Conservation (phyloP, 2,113 vertebrate genomes). For the Xenus cinereus region DNA sequence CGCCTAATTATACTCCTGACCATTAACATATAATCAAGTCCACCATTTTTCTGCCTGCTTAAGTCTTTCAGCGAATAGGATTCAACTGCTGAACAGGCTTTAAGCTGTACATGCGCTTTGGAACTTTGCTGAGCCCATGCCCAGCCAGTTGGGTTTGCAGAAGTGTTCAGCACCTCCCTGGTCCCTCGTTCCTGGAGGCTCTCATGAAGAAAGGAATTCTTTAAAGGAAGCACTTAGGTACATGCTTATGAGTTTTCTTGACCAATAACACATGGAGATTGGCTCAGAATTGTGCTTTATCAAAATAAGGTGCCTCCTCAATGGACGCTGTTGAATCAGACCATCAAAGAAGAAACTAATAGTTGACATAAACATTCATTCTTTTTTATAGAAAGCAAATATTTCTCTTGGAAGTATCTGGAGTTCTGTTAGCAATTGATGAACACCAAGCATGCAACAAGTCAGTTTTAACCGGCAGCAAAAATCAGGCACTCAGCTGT, state of each 20-base stretch:
- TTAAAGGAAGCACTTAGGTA: neutral
- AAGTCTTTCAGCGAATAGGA: neutral
- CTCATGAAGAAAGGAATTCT: neutral
- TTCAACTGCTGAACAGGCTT: neutral
- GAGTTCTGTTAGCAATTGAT: neutral
- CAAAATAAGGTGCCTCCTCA: neutral
- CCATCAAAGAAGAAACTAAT: neutral
- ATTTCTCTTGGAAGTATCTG: neutral
- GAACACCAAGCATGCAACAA: neutral
- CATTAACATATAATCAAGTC: neutral
- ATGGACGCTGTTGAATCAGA: neutral
- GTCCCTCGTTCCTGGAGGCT: neutral
- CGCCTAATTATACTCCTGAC: neutral
- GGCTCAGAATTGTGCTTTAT: neutral
- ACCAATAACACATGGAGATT: neutral
- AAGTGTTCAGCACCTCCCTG: neutral
- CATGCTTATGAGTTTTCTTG: neutral
- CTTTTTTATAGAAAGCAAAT: neutral
- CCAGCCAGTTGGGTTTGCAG: neutral
- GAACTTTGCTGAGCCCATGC: neutral
- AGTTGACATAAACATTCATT: neutral
- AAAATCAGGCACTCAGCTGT: neutral
- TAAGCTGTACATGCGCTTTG: neutral
- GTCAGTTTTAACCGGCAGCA: neutral
- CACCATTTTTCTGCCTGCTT: neutral